Conservation (phyloP, 1,140 invertebrate species). For the Nautilus pompilius region DNA sequence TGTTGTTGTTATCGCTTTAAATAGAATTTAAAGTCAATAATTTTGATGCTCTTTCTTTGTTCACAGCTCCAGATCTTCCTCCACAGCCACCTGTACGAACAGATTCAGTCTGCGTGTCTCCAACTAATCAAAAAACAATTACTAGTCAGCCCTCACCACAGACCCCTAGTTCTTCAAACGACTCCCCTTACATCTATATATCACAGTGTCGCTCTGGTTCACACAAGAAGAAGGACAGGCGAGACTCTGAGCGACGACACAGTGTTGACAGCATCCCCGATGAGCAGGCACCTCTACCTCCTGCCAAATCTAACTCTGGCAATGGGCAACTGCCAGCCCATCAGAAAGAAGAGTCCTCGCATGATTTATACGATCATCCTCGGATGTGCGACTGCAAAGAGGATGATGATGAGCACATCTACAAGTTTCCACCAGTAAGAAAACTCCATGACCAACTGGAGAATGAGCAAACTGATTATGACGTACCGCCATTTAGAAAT, state of each 20-base stretch:
- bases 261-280: conserved; percentile 43
- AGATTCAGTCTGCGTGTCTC: conserved; percentile 3
- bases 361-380: conserved; percentile 20
- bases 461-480: not conserved
- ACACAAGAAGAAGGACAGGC: not conserved
- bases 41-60: not conserved
- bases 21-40: not conserved
- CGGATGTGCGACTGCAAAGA: conserved; percentile 3
- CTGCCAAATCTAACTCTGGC: conserved; percentile 11
- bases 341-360: not conserved
- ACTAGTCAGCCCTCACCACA: conserved; percentile 13
- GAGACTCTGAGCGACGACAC: conserved; percentile 4
- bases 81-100: conserved; percentile 6
- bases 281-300: conserved; percentile 36
- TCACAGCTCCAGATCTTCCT: not conserved
- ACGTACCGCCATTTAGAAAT: not conserved
- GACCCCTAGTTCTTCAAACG: conserved; percentile 10
- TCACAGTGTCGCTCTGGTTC: conserved; percentile 87
- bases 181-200: conserved; percentile 58
- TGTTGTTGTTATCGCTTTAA: not conserved
- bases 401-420: conserved; percentile 9
- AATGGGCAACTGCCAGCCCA: too few species aligned
- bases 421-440: conserved; percentile 23
- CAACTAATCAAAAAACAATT: conserved; percentile 5
- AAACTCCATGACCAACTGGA: conserved; percentile 1